Conservation (phyloP, 2,888 invertebrate genomes). For the Philhelius pedissequus region DNA sequence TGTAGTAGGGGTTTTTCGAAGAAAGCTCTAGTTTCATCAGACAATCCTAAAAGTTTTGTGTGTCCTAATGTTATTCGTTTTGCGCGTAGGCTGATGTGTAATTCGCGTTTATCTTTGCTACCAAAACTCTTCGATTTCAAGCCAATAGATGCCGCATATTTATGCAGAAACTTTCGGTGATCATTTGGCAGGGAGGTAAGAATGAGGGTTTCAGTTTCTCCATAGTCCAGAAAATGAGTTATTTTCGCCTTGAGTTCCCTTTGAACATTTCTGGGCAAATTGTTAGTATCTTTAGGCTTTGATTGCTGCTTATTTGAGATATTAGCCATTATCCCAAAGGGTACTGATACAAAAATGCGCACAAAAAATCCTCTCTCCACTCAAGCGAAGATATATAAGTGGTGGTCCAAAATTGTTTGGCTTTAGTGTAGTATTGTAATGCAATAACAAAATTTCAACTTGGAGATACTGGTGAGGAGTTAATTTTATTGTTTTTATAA, state of each 20-base stretch:
- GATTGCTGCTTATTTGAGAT: conserved; percentile 37
- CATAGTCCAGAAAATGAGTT: conserved; percentile 71
- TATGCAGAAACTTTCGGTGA: conserved; percentile 73
- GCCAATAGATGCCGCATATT: conserved; percentile 70
- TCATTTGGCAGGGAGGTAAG: conserved; percentile 69
- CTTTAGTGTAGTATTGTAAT: background rate
- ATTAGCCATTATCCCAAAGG: conserved; percentile 44
- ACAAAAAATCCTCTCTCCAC: conserved; percentile 14
- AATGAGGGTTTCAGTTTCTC: conserved; percentile 58
- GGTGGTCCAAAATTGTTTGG: background rate
- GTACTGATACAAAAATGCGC: conserved; percentile 7
- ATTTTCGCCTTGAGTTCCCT: conserved; percentile 65
- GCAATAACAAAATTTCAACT: background rate
- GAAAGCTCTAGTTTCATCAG: conserved; percentile 52
- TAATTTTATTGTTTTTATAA: background rate
- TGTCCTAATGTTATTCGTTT: conserved; percentile 52
- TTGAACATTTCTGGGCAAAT: conserved; percentile 46
- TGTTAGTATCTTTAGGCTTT: conserved; percentile 19
- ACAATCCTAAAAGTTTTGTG: conserved; percentile 60
- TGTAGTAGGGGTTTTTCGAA: conserved; percentile 50
- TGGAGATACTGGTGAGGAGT: background rate
- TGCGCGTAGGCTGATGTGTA: conserved; percentile 70
- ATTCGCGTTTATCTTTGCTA: conserved; percentile 67
- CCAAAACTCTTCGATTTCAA: conserved; percentile 73
- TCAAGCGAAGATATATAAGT: background rate